Evolutionary conservation across 2,113 vertebrate genomes (phyloP), one percentile per base, ranked within the genome.

Genomic region (Pseudorasbora parva): DNA sequence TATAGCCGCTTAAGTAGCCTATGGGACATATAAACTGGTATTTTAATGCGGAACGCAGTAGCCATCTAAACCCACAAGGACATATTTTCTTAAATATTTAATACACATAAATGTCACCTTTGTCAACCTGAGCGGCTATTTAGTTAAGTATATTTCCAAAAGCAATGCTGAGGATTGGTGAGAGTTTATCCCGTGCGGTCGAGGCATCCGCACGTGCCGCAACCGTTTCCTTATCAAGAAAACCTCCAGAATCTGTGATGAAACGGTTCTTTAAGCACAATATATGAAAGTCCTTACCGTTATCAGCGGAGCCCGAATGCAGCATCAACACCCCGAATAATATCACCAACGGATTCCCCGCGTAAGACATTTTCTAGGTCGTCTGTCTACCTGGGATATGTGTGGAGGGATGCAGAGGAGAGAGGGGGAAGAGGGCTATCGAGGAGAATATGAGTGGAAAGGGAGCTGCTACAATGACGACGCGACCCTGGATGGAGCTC

Each of bases 231-330:
- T 33, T 21, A 59, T 57, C 51, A 59, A 43, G 33, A 41, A 57
- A 59, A 11, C 51, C 47, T 57, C 21, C 12, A 17, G 12, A 43
- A 43, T 41, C n/a, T 54, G 14, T 2, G 14, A 11, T 37, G 10
- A 41, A 56, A n/a, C 19, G 1, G 7, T 47, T 62, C 76, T 49
- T 54, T 81, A 19, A 68, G 6, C 9, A 6, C 8, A 33, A n/a
- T 8, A 68, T 9, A 47, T 19, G 68, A 17, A 78, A 85, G 87
- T 49, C 77, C 91, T 85, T 93, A 95, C 94, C 94, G 91, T 89
- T 93, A 84, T 94, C 91, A 23, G 94, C 91, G 21, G 89, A 92
- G 27, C 91, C 93, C 27, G 88, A 87, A 88, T 91, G 93, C 89
- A 94, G 91, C 92, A 93, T 86, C 87, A 93, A 74, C 19, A 89